Percentiles rank a stretch among this genome's conserved stretches.
Evolutionary conservation across 2,888 invertebrate genomes (phyloP).

Genomic region (Epirrhoe alternata): DNA sequence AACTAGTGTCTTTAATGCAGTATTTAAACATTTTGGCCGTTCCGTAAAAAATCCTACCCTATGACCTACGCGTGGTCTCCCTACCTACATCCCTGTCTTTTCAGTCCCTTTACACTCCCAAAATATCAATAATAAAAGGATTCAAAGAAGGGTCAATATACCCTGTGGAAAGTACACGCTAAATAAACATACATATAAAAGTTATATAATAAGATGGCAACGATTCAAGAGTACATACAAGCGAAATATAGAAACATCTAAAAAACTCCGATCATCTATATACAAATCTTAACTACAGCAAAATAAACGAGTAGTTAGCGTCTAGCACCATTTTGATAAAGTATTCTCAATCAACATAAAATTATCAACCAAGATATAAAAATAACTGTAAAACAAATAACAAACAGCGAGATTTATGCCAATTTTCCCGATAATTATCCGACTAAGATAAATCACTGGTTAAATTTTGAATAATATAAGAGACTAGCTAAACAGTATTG

Average conservation of each 20-base stretch:
- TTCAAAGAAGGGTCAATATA: slow-evolving; percentile 63
- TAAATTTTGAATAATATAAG: slow-evolving; percentile 71
- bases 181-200: slow-evolving; percentile 54
- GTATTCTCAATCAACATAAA: slow-evolving; percentile 76
- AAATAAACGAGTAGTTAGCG: slow-evolving; percentile 76
- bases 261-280: slow-evolving; percentile 55
- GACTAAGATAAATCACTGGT: slow-evolving; percentile 63
- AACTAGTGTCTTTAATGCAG: slow-evolving; percentile 47
- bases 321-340: slow-evolving; percentile 84
- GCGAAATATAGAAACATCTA: slow-evolving; percentile 49
- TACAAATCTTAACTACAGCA: slow-evolving; percentile 70
- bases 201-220: slow-evolving; percentile 66
- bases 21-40: slow-evolving; percentile 69
- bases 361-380: slow-evolving; percentile 78
- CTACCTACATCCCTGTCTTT: slow-evolving; percentile 78
- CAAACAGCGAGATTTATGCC: slow-evolving; percentile 56
- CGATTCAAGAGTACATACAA: slow-evolving; percentile 63
- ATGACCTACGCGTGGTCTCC: slow-evolving; percentile 61
- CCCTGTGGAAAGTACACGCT: slow-evolving; percentile 71
- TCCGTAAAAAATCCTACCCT: slow-evolving; percentile 78
- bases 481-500: slow-evolving; percentile 79
- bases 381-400: slow-evolving; percentile 64
- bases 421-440: slow-evolving; percentile 51
- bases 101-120: slow-evolving; percentile 71
- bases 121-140: slow-evolving; percentile 68